These are phyloP conservation scores for Gambusia yucatana DNA, from an alignment of 2,797 vertebrate species.

Conservation along the genomic window DNA sequence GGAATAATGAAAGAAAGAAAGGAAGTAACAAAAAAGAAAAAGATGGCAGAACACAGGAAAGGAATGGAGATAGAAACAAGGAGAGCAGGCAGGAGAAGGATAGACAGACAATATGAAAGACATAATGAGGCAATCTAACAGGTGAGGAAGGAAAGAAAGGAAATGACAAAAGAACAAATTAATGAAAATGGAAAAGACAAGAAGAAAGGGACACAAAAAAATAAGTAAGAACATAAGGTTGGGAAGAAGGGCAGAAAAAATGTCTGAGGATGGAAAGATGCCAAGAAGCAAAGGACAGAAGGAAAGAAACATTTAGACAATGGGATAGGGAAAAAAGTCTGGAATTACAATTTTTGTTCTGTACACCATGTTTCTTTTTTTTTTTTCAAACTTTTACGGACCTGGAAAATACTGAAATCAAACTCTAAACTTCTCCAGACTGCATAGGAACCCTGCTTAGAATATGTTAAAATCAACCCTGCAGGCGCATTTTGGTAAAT, in stretches of 20 bases:
- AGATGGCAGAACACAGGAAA: background rate
- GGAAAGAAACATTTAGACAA: conserved; percentile 1
- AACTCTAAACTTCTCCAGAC: background rate
- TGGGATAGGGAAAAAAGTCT: background rate
- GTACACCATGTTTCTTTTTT: background rate
- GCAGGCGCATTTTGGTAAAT: conserved; percentile 30
- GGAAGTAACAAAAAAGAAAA: background rate
- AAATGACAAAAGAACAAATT: background rate
- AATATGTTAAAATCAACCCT: background rate
- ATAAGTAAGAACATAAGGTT: background rate
- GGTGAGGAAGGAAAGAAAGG: background rate
- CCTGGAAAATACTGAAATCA: background rate
- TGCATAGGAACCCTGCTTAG: background rate
- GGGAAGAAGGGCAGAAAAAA: background rate
- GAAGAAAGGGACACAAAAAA: background rate
- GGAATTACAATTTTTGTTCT: background rate
- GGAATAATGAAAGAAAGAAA: background rate
- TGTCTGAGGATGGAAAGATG: background rate
- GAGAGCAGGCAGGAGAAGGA: background rate
- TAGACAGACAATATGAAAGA: background rate
- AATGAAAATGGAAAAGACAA: background rate
- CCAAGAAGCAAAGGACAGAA: background rate
- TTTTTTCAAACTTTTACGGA: background rate
- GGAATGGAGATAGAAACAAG: background rate
- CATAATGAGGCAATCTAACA: background rate